Conservation (phyloP, 2,888 invertebrate genomes). For the Cheilosia grossa region DNA sequence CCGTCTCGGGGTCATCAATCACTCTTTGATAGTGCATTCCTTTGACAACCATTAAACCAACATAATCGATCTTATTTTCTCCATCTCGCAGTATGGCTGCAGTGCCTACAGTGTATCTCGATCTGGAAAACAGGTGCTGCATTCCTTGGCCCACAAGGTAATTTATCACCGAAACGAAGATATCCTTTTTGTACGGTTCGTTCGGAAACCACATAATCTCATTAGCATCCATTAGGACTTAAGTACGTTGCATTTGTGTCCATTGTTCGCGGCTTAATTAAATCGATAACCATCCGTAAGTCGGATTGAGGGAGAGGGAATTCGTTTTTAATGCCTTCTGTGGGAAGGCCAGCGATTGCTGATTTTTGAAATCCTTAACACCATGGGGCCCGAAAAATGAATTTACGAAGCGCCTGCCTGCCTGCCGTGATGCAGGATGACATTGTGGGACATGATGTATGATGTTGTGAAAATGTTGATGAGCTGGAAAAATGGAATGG, state of each 20-base stretch:
- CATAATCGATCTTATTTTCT: slow-evolving; percentile 65
- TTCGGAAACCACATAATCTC: slow-evolving; percentile 67
- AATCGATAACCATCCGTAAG: slow-evolving; percentile 61
- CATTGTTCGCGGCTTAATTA: slow-evolving; percentile 74
- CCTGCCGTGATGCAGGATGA: slow-evolving; percentile 46
- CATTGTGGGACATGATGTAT: slow-evolving; percentile 61
- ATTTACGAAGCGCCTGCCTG: slow-evolving; percentile 55
- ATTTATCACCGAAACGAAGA: slow-evolving; percentile 67
- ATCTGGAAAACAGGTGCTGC: slow-evolving; percentile 71
- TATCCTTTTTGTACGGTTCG: slow-evolving; percentile 20
- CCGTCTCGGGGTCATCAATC: slow-evolving; percentile 63
- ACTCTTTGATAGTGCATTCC: slow-evolving; percentile 61
- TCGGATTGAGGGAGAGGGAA: slow-evolving; percentile 5
- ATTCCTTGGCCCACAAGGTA: slow-evolving; percentile 38
- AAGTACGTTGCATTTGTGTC: slow-evolving; percentile 71
- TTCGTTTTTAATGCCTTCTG: slow-evolving; percentile 9
- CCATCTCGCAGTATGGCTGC: background rate
- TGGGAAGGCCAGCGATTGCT: slow-evolving; percentile 47
- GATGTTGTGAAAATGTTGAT: slow-evolving; percentile 63
- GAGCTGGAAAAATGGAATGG: slow-evolving; percentile 48
- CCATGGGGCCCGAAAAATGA: slow-evolving; percentile 54
- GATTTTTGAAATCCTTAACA: slow-evolving; percentile 60
- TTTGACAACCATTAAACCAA: slow-evolving; percentile 70
- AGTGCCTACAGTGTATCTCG: slow-evolving; percentile 44
- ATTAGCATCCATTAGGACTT: slow-evolving; percentile 75